phyloP scores from a whole-genome alignment of 2,113 vertebrate genomes.

The Thamnophis sirtalis region DNA sequence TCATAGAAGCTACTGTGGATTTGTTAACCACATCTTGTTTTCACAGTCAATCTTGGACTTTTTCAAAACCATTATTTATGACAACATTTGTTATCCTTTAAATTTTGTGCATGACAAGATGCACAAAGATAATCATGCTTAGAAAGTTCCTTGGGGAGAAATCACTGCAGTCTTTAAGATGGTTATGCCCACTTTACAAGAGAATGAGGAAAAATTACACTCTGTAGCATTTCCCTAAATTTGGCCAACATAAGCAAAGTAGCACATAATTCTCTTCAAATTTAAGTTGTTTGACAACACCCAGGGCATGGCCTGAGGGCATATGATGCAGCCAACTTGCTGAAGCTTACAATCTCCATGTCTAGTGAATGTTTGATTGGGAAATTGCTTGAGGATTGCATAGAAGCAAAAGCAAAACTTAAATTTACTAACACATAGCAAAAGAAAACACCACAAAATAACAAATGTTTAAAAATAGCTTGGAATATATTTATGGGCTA shows the following conservation, averaged over 20 bases:
- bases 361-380: too few relatives aligned
- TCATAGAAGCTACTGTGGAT: background rate
- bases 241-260: background rate
- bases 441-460: background rate
- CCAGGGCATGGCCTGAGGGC: background rate
- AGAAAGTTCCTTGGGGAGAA: background rate
- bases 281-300: background rate
- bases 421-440: background rate
- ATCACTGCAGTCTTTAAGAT: background rate
- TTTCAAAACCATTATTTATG: background rate
- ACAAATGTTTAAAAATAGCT: background rate
- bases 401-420: background rate
- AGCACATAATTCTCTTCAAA: background rate
- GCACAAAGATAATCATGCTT: background rate
- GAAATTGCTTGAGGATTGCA: background rate
- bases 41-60: background rate
- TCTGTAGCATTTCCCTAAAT: background rate
- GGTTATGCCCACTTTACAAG: background rate
- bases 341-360: background rate
- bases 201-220: background rate
- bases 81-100: background rate
- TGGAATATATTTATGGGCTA: background rate
- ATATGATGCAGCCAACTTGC: background rate
- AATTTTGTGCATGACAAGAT: background rate
- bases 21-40: background rate